Percentiles rank a stretch among this genome's conserved stretches.
phyloP scores from a whole-genome alignment of 2,888 invertebrate genomes.

The Branchipolynoe longqiensis region DNA sequence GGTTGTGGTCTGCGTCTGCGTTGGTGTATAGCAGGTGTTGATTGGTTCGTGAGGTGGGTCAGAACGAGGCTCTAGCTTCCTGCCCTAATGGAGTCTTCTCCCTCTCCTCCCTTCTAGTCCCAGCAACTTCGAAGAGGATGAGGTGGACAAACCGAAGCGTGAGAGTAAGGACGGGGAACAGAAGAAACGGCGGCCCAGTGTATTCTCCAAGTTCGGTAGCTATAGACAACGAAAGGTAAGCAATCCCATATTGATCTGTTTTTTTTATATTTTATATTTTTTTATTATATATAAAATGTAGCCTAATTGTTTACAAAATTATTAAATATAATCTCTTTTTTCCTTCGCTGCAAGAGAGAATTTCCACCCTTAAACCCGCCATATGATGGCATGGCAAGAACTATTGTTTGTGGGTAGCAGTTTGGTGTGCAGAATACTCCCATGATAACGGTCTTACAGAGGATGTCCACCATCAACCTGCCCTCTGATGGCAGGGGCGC shows the following conservation, averaged over 20 bases:
- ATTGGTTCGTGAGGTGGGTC: too few relatives aligned
- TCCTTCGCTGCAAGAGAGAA: too few relatives aligned
- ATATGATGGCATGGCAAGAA: too few relatives aligned
- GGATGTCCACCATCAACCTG: too few relatives aligned
- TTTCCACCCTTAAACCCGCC: too few relatives aligned
- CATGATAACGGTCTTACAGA: too few relatives aligned
- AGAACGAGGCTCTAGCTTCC: background rate
- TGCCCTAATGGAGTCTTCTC: too few relatives aligned
- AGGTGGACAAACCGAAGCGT: slow-evolving; percentile 51
- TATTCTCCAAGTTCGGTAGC: slow-evolving; percentile 79
- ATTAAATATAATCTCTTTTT: background rate
- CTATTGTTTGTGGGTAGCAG: too few relatives aligned
- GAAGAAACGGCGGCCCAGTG: slow-evolving; percentile 75
- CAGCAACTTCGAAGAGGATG: slow-evolving; percentile 57
- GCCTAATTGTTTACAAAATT: background rate
- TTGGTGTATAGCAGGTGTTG: too few relatives aligned
- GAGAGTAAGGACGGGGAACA: slow-evolving; percentile 69
- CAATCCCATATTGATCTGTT: background rate
- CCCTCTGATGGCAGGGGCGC: too few relatives aligned
- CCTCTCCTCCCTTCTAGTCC: slow-evolving; percentile 41
- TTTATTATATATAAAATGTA: background rate
- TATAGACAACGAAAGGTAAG: slow-evolving; percentile 74
- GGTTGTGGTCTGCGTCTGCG: too few relatives aligned
- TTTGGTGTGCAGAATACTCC: too few relatives aligned
- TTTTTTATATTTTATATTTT: background rate